These are phyloP conservation scores for Origma solitaria DNA, from an alignment of 2,113 vertebrate species.

Conservation along the genomic window DNA sequence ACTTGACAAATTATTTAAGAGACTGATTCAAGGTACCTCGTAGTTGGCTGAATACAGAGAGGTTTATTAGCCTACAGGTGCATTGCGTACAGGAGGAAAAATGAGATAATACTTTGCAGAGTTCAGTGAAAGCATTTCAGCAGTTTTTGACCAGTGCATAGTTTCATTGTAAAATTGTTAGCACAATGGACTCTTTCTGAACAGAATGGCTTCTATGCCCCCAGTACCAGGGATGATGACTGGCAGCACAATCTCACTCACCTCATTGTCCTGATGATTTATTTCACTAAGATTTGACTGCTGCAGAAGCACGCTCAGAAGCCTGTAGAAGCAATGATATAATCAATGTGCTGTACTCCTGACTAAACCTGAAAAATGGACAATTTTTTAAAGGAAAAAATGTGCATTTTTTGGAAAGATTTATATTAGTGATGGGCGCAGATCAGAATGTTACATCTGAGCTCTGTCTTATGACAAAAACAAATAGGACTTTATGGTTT, in stretches of 20 bases:
- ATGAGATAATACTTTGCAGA: not conserved
- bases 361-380: not conserved
- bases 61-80: not conserved
- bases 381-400: not conserved
- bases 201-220: not conserved
- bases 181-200: not conserved
- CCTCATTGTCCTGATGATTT: constrained; percentile 90
- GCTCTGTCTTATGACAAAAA: not conserved
- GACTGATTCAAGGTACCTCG: not conserved
- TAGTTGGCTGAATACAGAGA: not conserved
- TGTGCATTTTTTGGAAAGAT: too few relatives aligned
- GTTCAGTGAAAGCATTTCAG: not conserved
- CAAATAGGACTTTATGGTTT: not conserved
- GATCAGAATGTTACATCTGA: not conserved
- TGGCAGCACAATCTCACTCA: constrained; percentile 52
- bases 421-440: not conserved
- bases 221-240: not conserved
- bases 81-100: not conserved
- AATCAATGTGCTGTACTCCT: not conserved
- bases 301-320: constrained; percentile 82
- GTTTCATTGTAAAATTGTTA: not conserved
- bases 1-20: not conserved
- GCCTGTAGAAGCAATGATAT: constrained; percentile 66
- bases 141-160: not conserved
- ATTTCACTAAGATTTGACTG: constrained; percentile 83